A percentile compares a stretch with the other conserved stretches of the same genome.
Conservation (phyloP, 2,888 invertebrate genomes). For the Pheosia tremula region DNA sequence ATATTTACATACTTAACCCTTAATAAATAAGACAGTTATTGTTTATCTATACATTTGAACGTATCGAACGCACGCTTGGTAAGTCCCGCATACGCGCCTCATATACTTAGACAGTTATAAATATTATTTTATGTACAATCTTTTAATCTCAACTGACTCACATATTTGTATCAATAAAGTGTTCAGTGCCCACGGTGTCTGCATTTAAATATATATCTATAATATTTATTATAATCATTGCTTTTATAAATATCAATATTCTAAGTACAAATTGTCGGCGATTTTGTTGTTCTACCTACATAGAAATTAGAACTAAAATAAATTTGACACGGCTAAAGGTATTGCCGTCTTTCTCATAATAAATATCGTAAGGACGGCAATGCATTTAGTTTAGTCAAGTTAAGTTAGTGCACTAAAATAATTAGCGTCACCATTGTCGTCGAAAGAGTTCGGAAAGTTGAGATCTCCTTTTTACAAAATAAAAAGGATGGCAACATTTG, state of each 20-base stretch:
- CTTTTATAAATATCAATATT: constrained; percentile 27
- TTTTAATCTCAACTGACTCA: constrained; percentile 52
- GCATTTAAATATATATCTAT: constrained; percentile 30
- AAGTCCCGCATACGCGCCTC: background rate
- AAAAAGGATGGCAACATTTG: constrained; percentile 9
- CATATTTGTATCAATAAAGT: constrained; percentile 21
- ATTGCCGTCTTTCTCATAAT: background rate
- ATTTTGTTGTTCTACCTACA: too few species aligned
- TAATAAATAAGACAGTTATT: constrained; percentile 56
- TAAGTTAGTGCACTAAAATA: constrained; percentile 5
- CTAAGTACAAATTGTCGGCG: constrained; percentile 43
- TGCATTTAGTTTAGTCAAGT: too few species aligned
- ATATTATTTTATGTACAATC: constrained; percentile 45
- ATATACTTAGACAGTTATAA: constrained; percentile 4
- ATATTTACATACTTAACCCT: constrained; percentile 74
- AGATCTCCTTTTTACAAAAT: constrained; percentile 39
- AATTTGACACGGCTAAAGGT: too few species aligned
- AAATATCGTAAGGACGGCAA: too few species aligned
- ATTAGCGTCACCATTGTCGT: constrained; percentile 9
- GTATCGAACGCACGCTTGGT: constrained; percentile 32
- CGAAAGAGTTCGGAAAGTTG: constrained; percentile 46
- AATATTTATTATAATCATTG: constrained; percentile 11
- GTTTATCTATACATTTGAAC: constrained; percentile 51
- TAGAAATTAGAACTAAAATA: too few species aligned
- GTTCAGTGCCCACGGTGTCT: constrained; percentile 31